These are phyloP conservation scores for Nannoperca obscura DNA, from an alignment of 2,797 vertebrate genomes.

Conservation along the genomic window DNA sequence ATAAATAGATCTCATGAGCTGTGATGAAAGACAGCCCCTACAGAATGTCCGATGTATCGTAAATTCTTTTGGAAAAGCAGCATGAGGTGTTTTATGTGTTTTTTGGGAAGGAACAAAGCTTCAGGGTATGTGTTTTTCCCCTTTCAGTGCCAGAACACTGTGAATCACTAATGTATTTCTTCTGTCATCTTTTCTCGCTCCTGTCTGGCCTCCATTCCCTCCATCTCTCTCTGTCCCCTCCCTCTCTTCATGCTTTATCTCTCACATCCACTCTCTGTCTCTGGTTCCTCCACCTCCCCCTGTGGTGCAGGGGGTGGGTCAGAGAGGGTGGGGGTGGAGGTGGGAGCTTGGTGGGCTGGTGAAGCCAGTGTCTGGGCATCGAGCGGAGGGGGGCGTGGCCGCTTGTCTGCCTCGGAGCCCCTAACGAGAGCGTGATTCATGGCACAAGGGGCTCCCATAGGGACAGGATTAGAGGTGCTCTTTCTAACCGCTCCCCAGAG, in stretches of 20 bases:
- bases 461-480: slow-evolving; percentile 86
- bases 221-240: slow-evolving; percentile 50
- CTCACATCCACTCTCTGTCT: slow-evolving; percentile 65
- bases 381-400: slow-evolving; percentile 81
- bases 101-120: slow-evolving; percentile 39
- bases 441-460: slow-evolving; percentile 81
- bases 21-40: slow-evolving; percentile 28
- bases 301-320: slow-evolving; percentile 75
- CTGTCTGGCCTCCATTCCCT: slow-evolving; percentile 54
- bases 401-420: slow-evolving; percentile 82
- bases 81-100: slow-evolving; percentile 50
- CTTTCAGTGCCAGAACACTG: slow-evolving; percentile 16
- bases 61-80: slow-evolving; percentile 10
- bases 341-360: slow-evolving; percentile 42
- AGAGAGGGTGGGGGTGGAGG: slow-evolving; percentile 43
- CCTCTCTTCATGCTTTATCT: slow-evolving; percentile 67
- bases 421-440: slow-evolving; percentile 85
- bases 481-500: slow-evolving; percentile 81
- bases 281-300: slow-evolving; percentile 63
- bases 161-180: slow-evolving; percentile 44
- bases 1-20: slow-evolving; percentile 59
- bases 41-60: slow-evolving; percentile 41
- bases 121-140: slow-evolving; percentile 5
- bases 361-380: slow-evolving; percentile 77
- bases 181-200: slow-evolving; percentile 57